Evolutionary conservation across 2,888 invertebrate genomes (phyloP).

Genomic region (Unio pictorum): DNA sequence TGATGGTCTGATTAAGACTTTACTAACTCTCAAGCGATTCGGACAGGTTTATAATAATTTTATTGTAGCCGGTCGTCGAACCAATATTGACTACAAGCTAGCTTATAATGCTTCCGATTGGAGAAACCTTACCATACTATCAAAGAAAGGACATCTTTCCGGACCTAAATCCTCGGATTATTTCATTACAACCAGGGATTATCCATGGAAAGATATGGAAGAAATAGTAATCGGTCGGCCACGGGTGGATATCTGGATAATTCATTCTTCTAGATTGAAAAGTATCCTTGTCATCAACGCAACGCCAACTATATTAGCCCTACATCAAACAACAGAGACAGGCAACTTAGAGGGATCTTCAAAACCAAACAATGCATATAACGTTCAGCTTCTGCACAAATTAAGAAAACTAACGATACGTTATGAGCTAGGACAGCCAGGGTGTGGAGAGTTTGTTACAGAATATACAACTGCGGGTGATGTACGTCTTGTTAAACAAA

Average conservation of each 20-base stretch:
- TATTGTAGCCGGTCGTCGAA: slow-evolving; percentile 7
- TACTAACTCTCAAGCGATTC: slow-evolving; percentile 1
- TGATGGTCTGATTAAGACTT: slow-evolving; percentile 3
- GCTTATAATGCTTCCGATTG: slow-evolving; percentile 1
- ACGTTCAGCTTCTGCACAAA: too few relatives aligned
- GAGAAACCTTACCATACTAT: slow-evolving; percentile 4
- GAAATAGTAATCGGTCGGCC: slow-evolving; percentile 12
- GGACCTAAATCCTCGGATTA: slow-evolving; percentile 14
- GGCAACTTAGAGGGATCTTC: not conserved
- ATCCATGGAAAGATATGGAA: slow-evolving; percentile 8
- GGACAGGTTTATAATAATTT: too few relatives aligned
- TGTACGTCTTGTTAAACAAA: too few relatives aligned
- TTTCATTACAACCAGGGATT: slow-evolving; percentile 10
- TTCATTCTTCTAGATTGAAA: slow-evolving; percentile 3
- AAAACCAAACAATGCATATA: too few relatives aligned
- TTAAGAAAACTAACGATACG: too few relatives aligned
- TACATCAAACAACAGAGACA: slow-evolving; percentile 15
- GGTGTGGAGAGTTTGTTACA: too few relatives aligned
- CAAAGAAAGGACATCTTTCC: slow-evolving; percentile 3
- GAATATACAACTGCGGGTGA: too few relatives aligned
- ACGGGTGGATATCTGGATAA: slow-evolving; percentile 10
- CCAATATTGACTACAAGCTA: slow-evolving; percentile 4
- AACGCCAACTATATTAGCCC: slow-evolving; percentile 7
- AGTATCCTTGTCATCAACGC: slow-evolving; percentile 8
- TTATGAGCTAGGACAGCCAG: too few relatives aligned